Conservation (phyloP, 2,888 invertebrate genomes). For the Heteromyza rotundicornis region DNA sequence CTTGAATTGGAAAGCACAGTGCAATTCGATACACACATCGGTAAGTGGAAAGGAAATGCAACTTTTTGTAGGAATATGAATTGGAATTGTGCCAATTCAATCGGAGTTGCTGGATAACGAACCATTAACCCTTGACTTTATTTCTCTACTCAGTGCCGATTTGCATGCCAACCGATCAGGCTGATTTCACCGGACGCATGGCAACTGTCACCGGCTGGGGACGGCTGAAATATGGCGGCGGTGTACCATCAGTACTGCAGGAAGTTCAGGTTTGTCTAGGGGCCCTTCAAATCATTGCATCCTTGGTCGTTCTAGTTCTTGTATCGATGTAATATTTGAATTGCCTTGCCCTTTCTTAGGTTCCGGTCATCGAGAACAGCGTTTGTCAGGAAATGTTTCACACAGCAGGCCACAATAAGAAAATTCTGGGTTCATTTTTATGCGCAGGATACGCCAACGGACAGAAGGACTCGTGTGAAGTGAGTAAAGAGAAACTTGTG, state of each 20-base stretch:
- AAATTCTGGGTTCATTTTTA: conserved; percentile 84
- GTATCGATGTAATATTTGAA: too few species aligned
- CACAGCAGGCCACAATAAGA: conserved; percentile 86
- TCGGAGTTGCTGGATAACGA: too few species aligned
- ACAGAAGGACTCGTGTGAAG: conserved; percentile 92
- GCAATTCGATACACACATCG: conserved; percentile 83
- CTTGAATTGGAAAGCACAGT: conserved; percentile 84
- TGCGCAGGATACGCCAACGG: conserved; percentile 94
- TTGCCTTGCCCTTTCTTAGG: conserved; percentile 61
- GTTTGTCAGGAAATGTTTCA: conserved; percentile 95
- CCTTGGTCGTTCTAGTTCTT: not conserved
- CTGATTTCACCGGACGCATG: conserved; percentile 84
- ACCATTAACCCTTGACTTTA: not conserved
- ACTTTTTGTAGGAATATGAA: not conserved
- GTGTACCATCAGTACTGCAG: conserved; percentile 86
- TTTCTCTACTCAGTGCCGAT: conserved; percentile 74
- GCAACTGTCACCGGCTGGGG: conserved; percentile 95
- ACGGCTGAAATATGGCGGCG: conserved; percentile 86
- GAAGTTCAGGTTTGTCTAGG: conserved; percentile 75
- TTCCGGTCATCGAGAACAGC: conserved; percentile 88
- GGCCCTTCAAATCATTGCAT: not conserved
- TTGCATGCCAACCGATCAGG: conserved; percentile 81
- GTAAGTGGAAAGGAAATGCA: conserved; percentile 61
- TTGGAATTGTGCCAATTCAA: too few species aligned
- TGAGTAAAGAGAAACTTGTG: conserved; percentile 60